Base-by-base conservation (phyloP, 2,888 invertebrate genomes). In the Orchesellides sinensis region DNA sequence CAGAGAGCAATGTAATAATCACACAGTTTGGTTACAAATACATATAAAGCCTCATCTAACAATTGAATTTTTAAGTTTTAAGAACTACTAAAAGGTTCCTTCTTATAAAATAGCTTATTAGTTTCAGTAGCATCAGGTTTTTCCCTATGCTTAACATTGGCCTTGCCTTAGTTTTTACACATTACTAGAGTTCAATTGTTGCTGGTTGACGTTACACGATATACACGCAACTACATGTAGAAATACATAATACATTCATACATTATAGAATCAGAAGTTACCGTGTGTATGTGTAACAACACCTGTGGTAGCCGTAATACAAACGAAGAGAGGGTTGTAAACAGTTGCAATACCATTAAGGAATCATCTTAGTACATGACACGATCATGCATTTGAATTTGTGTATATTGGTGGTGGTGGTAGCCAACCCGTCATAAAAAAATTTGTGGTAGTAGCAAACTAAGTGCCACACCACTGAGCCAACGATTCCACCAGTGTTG, bases 81-180 rank as follows among this genome's bases (percentile, higher is more conserved):
- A n/a, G n/a, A n/a, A n/a, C n/a, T n/a, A n/a, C n/a, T n/a, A n/a
- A n/a, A n/a, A n/a, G n/a, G n/a, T n/a, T n/a, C n/a, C n/a, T 66
- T 35, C 10, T 63, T 29, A 35, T 29, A 63, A 29, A 54, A 54
- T 1, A 19, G n/a, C 19, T 63, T 63, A 63, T 63, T 63, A 63
- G 63, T 19, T 12, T 35, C 19, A 59, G 54, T 8, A 63, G 61
- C 19, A 61, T 6, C 8, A 25, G 2, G 35, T 35, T 35, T 35
- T 35, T n/a, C n/a, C n/a, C n/a, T n/a, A n/a, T n/a, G 3, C 21
- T n/a, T 52, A 17, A 17, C 59, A 52, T 23, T 69, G 77, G 77
- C 77, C 69, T 77, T 68, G 77, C 77, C 69, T 77, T 77, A 69
- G 25, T 68, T 77, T 69, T 69, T 61, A 59, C 69, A 77, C 69